A percentile compares a stretch with the other conserved stretches of the same genome.
Evolutionary conservation across 2,888 invertebrate genomes (phyloP).

Genomic region (Pseudeuparius sepicola): DNA sequence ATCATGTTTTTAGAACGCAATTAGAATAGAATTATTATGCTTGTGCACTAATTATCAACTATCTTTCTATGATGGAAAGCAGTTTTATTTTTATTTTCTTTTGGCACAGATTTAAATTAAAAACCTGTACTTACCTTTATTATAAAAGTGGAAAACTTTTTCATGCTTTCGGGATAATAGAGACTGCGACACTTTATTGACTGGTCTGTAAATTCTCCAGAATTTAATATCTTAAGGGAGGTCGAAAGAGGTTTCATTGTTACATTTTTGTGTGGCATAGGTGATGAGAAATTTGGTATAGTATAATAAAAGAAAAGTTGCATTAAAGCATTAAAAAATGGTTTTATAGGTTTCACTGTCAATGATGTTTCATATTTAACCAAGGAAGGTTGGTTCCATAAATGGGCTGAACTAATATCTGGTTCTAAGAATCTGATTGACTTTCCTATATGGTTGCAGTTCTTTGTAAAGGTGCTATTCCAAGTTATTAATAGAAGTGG

Average conservation of each 20-base stretch:
- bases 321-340: too few relatives aligned
- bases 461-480: conserved; percentile 61
- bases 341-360: conserved; percentile 35
- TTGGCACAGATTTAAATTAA: too few relatives aligned
- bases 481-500: conserved; percentile 59
- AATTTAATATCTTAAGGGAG: conserved; percentile 61
- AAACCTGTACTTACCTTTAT: too few relatives aligned
- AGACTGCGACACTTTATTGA: conserved; percentile 64
- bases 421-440: conserved; percentile 47
- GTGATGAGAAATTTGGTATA: conserved; percentile 45
- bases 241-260: conserved; percentile 62
- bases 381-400: conserved; percentile 59
- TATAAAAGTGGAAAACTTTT: too few relatives aligned
- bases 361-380: conserved; percentile 43
- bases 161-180: conserved; percentile 42
- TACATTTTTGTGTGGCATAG: conserved; percentile 52
- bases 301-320: too few relatives aligned
- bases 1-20: too few relatives aligned
- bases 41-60: too few relatives aligned
- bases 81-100: too few relatives aligned
- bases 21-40: too few relatives aligned
- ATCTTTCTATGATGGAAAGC: too few relatives aligned
- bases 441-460: conserved; percentile 64
- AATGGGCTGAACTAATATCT: conserved; percentile 53
- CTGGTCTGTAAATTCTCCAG: conserved; percentile 63